Percentiles rank a stretch among this genome's conserved stretches.
These are phyloP conservation scores for Lissocephala sabroskyi DNA, from an alignment of 2,888 invertebrate species.

Conservation along the genomic window DNA sequence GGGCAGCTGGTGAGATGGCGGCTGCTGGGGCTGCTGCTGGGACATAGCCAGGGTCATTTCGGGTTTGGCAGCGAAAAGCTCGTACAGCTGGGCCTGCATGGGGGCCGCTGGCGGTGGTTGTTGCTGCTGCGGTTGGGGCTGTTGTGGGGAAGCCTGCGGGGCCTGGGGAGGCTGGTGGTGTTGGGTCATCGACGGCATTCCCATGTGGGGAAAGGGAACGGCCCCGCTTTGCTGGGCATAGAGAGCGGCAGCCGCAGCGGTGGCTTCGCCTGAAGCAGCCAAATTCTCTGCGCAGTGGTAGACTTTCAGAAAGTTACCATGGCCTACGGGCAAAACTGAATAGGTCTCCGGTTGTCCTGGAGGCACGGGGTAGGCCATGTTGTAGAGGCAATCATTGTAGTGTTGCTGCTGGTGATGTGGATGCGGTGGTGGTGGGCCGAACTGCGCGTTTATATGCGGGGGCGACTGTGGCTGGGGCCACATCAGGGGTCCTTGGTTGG, in stretches of 20 bases:
- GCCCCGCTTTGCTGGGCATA: constrained; percentile 32
- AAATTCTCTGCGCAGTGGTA: constrained; percentile 68
- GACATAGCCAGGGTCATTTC: constrained; percentile 32
- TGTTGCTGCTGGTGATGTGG: constrained; percentile 34
- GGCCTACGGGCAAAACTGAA: constrained; percentile 70
- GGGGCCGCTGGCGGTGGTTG: constrained; percentile 41
- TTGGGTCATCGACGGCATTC: constrained; percentile 41
- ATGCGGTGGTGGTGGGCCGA: constrained; percentile 23
- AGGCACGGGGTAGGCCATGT: constrained; percentile 48
- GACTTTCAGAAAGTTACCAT: constrained; percentile 71
- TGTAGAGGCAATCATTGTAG: constrained; percentile 61
- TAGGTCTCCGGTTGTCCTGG: constrained; percentile 65
- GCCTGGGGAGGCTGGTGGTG: constrained; percentile 22
- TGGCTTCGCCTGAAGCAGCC: constrained; percentile 5
- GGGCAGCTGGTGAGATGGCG: constrained; percentile 16
- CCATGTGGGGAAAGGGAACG: constrained; percentile 41
- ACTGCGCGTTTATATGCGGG: constrained; percentile 19
- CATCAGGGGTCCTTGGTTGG: constrained; percentile 35
- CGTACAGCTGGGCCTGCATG: constrained; percentile 66
- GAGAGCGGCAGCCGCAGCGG: constrained; percentile 12
- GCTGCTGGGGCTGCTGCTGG: constrained; percentile 24
- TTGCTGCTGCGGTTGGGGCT: constrained; percentile 22
- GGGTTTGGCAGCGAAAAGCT: constrained; percentile 68
- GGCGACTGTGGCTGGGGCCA: constrained; percentile 29
- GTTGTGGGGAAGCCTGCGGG: constrained; percentile 16